Percentiles rank a stretch among this genome's conserved stretches.
These are phyloP conservation scores for Drosophila tanythrix DNA, from an alignment of 2,888 invertebrate species.

Conservation along the genomic window DNA sequence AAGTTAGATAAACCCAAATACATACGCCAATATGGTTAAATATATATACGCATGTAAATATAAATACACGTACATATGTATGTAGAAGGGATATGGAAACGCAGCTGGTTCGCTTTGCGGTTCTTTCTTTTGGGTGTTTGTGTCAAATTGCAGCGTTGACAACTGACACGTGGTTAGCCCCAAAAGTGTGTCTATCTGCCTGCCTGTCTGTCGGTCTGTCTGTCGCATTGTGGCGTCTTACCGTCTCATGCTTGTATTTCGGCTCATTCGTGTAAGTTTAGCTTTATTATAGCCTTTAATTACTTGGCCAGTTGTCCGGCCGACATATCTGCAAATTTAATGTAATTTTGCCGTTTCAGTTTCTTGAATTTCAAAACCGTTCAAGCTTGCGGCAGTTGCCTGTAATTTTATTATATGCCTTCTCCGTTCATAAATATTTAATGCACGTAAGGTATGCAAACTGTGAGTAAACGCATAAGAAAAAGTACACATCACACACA, in stretches of 20 bases:
- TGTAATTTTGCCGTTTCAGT: conserved; percentile 49
- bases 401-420: conserved; percentile 70
- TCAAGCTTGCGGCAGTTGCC: conserved; percentile 54
- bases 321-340: conserved; percentile 56
- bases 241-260: conserved; percentile 5
- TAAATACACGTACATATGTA: no score
- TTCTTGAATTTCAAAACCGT: conserved; percentile 68
- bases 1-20: conserved; percentile 25
- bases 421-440: conserved; percentile 73
- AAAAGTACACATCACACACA: conserved; percentile 5
- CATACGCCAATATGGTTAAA: background rate
- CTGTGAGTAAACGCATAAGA: conserved; percentile 34
- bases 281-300: conserved; percentile 71
- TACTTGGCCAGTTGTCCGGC: conserved; percentile 63
- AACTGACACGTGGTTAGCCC: conserved; percentile 65
- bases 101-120: conserved; percentile 24
- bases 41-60: conserved; percentile 5
- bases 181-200: background rate
- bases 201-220: background rate
- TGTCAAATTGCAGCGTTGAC: conserved; percentile 73
- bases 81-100: background rate
- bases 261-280: conserved; percentile 40
- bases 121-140: conserved; percentile 28
- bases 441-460: conserved; percentile 64
- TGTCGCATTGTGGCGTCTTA: conserved; percentile 11